Evolutionary conservation across 1,140 invertebrate species (phyloP).

Genomic region (Acromyrmex charruanus): DNA sequence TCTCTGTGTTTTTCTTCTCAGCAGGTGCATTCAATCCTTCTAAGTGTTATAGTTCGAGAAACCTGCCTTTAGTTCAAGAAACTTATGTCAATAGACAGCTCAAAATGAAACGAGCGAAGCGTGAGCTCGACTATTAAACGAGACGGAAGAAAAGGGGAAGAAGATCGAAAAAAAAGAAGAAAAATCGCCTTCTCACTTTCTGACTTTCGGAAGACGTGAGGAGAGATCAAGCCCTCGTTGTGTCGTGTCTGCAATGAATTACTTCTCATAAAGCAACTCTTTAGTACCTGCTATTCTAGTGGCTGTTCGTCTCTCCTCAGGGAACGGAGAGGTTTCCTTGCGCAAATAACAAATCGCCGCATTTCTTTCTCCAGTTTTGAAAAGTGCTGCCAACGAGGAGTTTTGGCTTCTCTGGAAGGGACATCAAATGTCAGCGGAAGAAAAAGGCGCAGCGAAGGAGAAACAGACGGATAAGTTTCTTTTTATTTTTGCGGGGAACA

Average conservation of each 20-base stretch:
- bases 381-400: slow-evolving; percentile 6
- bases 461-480: slow-evolving; percentile 31
- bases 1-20: slow-evolving; percentile 49
- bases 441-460: slow-evolving; percentile 19
- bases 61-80: slow-evolving; percentile 45
- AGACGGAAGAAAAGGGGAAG: slow-evolving; percentile 30
- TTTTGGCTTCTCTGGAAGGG: slow-evolving; percentile 16
- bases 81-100: slow-evolving; percentile 61
- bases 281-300: slow-evolving; percentile 20
- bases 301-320: slow-evolving; percentile 50
- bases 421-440: slow-evolving; percentile 40
- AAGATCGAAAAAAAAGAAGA: background rate
- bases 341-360: slow-evolving; percentile 51
- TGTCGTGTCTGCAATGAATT: slow-evolving; percentile 71
- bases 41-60: slow-evolving; percentile 56
- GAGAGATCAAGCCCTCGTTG: slow-evolving; percentile 62
- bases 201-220: slow-evolving; percentile 40
- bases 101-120: slow-evolving; percentile 49
- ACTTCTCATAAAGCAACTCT: slow-evolving; percentile 67
- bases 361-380: slow-evolving; percentile 45
- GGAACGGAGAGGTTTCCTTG: background rate
- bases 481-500: slow-evolving; percentile 19
- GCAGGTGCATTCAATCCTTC: slow-evolving; percentile 52
- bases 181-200: slow-evolving; percentile 28
- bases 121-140: slow-evolving; percentile 53